Evolutionary conservation across 2,113 vertebrate species (phyloP).

Genomic region (Chlamydotis undulata): DNA sequence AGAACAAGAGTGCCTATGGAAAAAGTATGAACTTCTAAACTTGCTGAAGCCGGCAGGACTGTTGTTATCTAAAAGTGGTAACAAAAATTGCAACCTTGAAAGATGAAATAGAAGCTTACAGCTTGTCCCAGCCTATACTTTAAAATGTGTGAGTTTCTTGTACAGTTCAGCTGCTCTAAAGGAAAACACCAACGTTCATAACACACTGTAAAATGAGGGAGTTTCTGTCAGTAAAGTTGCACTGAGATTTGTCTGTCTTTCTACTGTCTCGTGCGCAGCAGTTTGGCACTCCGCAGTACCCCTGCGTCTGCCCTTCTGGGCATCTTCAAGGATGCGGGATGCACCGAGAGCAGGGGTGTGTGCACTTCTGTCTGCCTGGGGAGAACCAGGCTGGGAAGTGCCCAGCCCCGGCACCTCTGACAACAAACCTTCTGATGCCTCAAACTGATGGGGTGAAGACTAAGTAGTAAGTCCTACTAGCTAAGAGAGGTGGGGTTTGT

Average conservation of each 20-base stretch:
- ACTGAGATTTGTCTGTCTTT: neutral
- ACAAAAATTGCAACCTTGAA: neutral
- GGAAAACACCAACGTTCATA: neutral
- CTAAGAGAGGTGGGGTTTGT: neutral
- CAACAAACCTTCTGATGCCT: neutral
- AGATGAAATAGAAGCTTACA: neutral
- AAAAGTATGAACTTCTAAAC: neutral
- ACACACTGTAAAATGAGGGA: neutral
- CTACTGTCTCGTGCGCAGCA: neutral
- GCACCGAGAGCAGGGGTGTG: neutral
- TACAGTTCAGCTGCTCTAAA: neutral
- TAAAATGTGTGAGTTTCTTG: neutral
- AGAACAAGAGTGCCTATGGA: neutral
- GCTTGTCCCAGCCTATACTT: neutral
- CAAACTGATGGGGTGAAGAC: neutral
- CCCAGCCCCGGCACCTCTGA: rapidly evolving
- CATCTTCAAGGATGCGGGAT: neutral
- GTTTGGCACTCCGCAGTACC: neutral
- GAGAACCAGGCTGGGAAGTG: neutral
- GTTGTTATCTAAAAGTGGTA: neutral
- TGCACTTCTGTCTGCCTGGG: neutral
- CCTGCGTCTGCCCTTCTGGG: neutral
- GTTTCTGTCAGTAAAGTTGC: neutral
- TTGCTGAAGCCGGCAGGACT: neutral
- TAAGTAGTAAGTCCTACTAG: neutral